Evolutionary conservation across 2,797 vertebrate genomes (phyloP), one percentile per base, ranked within the genome.

Genomic region (Anas georgica): DNA sequence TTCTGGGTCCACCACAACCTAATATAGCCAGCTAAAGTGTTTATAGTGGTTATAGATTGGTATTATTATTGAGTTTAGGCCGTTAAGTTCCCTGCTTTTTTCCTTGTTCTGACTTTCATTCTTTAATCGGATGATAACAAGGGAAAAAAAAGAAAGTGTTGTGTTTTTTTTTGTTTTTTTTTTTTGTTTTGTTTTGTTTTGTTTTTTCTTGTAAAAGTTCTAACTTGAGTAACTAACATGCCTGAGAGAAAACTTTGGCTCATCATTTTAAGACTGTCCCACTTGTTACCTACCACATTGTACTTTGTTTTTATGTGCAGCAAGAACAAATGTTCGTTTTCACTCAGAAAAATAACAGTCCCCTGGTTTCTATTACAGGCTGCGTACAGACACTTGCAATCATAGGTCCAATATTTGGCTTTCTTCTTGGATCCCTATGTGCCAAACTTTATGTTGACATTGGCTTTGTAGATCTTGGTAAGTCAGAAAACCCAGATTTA

Each of bases 321-420:
- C 25, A 54, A 60, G 55, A 75, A 10, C 7, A 35, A 48, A 41
- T 22, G 43, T 9, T 69, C 3, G 78, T 83, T 90, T 72, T 78
- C 55, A 52, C 29, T 59, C 54, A 52, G 54, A 79, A 41, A 46
- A 10, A 5, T 91, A 60, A 78, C 26, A 21, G 8, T 31, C 15
- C 18, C 39, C 10, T 85, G 15, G 45, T 82, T 87, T 87, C 21
- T 95, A 6, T 97, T 95, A 60, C 97, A 99, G 99, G 99, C n/a
- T 99, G 98, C 58, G 98, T 99, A 67, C 99, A 99, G 96, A 99
- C 99, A 1, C 97, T 98, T n/a, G 98, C 99, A 9, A 98, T 99
- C 72, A 98, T 99, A 59, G 99, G 99, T n/a, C 99, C 99, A 46
- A 98, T 99, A 90, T 99, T 99, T 95, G 99, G 99, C 43, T 99